Conservation (phyloP, 2,113 vertebrate species). For the Diglossa brunneiventris region DNA sequence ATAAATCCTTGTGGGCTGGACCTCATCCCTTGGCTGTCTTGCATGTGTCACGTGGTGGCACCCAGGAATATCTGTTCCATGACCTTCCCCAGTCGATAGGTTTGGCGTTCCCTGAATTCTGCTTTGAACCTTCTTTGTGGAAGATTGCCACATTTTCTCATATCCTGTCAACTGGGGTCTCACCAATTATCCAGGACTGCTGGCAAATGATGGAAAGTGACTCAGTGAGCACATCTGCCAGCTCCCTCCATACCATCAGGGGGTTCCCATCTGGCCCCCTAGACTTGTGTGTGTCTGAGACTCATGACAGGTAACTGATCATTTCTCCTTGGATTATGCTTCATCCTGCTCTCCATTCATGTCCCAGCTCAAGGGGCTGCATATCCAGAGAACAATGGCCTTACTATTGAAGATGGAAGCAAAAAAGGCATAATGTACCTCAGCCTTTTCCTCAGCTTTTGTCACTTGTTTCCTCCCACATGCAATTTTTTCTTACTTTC, state of each 20-base stretch:
- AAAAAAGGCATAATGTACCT: neutral
- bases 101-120: neutral
- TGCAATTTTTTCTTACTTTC: neutral
- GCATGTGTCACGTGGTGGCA: rapidly evolving
- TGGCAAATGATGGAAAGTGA: neutral
- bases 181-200: neutral
- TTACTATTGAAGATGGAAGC: neutral
- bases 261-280: neutral
- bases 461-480: neutral
- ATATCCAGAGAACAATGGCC: neutral
- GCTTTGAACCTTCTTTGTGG: neutral
- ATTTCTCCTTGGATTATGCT: neutral
- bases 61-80: neutral
- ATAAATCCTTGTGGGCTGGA: neutral
- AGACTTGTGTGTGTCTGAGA: neutral
- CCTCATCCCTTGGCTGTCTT: neutral
- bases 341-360: neutral
- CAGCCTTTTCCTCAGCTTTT: neutral
- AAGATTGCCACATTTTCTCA: neutral
- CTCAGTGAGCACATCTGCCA: neutral
- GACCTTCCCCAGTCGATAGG: neutral
- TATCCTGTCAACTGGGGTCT: neutral
- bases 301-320: neutral
- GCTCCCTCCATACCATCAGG: rapidly evolving
- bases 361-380: neutral